Conservation (phyloP, 1,140 invertebrate genomes). For the Andricus grossulariae region DNA sequence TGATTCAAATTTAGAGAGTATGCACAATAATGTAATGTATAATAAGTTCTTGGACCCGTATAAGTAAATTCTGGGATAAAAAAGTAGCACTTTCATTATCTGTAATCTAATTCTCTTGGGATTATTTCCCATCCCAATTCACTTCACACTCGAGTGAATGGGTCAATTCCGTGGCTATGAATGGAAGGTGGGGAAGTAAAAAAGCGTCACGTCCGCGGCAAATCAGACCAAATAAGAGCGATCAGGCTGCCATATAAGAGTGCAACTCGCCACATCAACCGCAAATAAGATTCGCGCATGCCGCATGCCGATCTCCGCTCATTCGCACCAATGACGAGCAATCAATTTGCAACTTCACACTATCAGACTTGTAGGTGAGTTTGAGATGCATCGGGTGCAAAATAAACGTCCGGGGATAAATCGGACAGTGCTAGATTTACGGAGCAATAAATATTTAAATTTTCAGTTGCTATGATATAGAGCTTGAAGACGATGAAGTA, state of each 20-base stretch:
- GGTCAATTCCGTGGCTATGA: slow-evolving; percentile 15
- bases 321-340: slow-evolving; percentile 24
- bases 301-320: slow-evolving; percentile 4
- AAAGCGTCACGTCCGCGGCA: slow-evolving; percentile 17
- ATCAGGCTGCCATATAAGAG: not conserved
- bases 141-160: slow-evolving; percentile 11
- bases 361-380: not conserved
- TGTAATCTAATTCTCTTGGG: no score
- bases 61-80: no score
- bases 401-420: slow-evolving; percentile 18
- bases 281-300: slow-evolving; percentile 19
- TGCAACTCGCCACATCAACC: not conserved
- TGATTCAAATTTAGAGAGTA: no score
- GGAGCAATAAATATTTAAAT: slow-evolving; percentile 58
- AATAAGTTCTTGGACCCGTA: no score
- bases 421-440: slow-evolving; percentile 8
- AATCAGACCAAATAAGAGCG: slow-evolving; percentile 31
- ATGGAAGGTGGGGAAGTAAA: slow-evolving; percentile 25
- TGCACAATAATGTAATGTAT: no score
- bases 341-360: slow-evolving; percentile 19
- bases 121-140: not conserved
- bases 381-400: slow-evolving; percentile 18
- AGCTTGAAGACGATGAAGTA: slow-evolving; percentile 56
- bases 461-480: slow-evolving; percentile 51
- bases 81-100: no score